These are phyloP conservation scores for Bradypodion ventrale DNA, from an alignment of 2,797 vertebrate species.

Conservation along the genomic window DNA sequence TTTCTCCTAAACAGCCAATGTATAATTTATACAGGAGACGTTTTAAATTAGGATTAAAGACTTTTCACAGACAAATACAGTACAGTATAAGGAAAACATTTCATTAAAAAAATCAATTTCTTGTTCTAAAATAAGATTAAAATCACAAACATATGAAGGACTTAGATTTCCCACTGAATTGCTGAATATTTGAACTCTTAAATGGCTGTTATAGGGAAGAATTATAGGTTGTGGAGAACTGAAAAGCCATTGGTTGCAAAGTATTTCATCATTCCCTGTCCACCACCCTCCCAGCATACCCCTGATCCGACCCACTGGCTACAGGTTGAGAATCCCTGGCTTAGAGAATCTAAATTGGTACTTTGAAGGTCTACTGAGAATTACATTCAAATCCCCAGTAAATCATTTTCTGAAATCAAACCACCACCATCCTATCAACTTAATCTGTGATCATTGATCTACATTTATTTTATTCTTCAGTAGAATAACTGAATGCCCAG, in stretches of 20 bases:
- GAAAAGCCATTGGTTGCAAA: neutral
- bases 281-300: no score
- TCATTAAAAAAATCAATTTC: slow-evolving; percentile 31
- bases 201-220: slow-evolving; percentile 3
- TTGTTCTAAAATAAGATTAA: slow-evolving; percentile 38
- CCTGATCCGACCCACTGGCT: no score
- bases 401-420: slow-evolving; percentile 48
- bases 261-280: no score
- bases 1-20: slow-evolving; percentile 61
- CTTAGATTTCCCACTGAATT: neutral
- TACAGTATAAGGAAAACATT: slow-evolving; percentile 43
- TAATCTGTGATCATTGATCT: slow-evolving; percentile 10
- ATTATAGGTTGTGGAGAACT: neutral
- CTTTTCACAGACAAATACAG: slow-evolving; percentile 5
- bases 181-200: neutral
- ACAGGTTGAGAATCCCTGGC: no score
- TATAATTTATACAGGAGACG: slow-evolving; percentile 47
- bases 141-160: slow-evolving; percentile 17
- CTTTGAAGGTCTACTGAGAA: slow-evolving; percentile 7
- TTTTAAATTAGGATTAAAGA: slow-evolving; percentile 31
- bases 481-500: neutral
- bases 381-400: neutral
- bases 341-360: neutral
- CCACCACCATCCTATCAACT: neutral
- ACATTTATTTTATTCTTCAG: slow-evolving; percentile 30